Evolutionary conservation across 2,888 invertebrate species (phyloP).

Genomic region (Ellobium chinense): DNA sequence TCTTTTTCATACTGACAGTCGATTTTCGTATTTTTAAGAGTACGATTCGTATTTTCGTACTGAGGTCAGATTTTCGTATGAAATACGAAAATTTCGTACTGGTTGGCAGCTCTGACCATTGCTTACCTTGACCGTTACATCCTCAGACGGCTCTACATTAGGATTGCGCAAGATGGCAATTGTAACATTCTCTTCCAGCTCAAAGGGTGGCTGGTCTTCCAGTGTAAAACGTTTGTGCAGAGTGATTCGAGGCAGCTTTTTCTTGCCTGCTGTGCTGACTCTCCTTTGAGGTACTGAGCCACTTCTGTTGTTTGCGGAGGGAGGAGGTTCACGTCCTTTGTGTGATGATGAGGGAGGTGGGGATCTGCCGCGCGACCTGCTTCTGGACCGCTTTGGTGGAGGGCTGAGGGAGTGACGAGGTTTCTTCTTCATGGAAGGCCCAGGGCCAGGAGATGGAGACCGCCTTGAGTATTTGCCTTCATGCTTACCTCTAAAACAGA

Average conservation of each 20-base stretch:
- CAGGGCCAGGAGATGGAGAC: background rate
- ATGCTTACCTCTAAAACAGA: background rate
- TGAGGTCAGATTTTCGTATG: too few species aligned
- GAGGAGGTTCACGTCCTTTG: background rate
- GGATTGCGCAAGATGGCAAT: slow-evolving; percentile 71
- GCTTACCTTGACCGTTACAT: slow-evolving; percentile 56
- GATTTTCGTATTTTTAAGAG: too few species aligned
- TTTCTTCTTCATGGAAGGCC: slow-evolving; percentile 4
- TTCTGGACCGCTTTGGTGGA: background rate
- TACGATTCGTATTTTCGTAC: too few species aligned
- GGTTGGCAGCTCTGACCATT: too few species aligned
- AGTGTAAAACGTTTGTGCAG: slow-evolving; percentile 48
- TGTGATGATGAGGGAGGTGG: background rate
- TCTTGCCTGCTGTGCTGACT: slow-evolving; percentile 21
- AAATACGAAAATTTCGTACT: too few species aligned
- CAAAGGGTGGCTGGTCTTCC: slow-evolving; percentile 50
- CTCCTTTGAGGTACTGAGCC: slow-evolving; percentile 15
- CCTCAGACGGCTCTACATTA: slow-evolving; percentile 54
- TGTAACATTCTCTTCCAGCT: slow-evolving; percentile 71
- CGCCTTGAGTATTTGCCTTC: background rate
- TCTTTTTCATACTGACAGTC: too few species aligned
- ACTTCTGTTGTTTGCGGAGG: background rate
- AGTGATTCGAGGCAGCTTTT: slow-evolving; percentile 33
- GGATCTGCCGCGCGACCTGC: background rate
- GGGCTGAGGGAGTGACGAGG: background rate